Evolutionary conservation across 2,113 vertebrate genomes (phyloP).

Genomic region (Pungitius pungitius): DNA sequence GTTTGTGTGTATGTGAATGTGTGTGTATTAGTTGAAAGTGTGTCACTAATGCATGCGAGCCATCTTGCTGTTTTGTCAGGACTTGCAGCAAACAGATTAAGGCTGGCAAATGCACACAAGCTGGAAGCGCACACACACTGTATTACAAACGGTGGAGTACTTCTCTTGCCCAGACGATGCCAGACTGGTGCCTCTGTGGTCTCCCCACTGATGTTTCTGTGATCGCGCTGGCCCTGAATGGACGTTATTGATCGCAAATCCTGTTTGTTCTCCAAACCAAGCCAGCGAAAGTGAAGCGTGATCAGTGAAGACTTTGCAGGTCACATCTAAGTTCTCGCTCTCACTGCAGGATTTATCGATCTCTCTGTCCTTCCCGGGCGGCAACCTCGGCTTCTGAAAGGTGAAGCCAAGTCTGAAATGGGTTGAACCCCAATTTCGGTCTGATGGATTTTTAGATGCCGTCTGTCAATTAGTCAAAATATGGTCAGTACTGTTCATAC

Average conservation of each 20-base stretch:
- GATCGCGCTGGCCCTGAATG: neutral
- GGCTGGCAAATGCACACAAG: constrained; percentile 5
- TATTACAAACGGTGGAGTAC: neutral
- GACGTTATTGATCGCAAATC: constrained; percentile 3
- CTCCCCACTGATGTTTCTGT: constrained; percentile 2
- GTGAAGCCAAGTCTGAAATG: too few relatives aligned
- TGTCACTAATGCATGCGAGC: constrained; percentile 12
- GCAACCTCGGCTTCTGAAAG: too few relatives aligned
- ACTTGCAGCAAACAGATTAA: constrained; percentile 32
- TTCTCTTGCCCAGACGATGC: neutral
- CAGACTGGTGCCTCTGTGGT: constrained; percentile 8
- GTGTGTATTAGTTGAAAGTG: constrained; percentile 12
- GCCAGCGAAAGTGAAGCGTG: neutral
- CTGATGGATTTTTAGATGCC: too few relatives aligned
- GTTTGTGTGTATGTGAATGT: neutral
- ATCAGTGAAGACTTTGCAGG: neutral
- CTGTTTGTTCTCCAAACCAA: neutral
- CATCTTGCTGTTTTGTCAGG: constrained; percentile 44
- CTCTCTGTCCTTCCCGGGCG: too few relatives aligned
- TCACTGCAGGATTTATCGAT: neutral
- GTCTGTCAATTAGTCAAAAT: too few relatives aligned
- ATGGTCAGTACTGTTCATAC: too few relatives aligned
- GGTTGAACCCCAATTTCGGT: neutral
- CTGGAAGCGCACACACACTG: neutral
- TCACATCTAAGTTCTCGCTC: neutral